Evolutionary conservation across 2,888 invertebrate species (phyloP).

Genomic region (Ormyrus rosae): DNA sequence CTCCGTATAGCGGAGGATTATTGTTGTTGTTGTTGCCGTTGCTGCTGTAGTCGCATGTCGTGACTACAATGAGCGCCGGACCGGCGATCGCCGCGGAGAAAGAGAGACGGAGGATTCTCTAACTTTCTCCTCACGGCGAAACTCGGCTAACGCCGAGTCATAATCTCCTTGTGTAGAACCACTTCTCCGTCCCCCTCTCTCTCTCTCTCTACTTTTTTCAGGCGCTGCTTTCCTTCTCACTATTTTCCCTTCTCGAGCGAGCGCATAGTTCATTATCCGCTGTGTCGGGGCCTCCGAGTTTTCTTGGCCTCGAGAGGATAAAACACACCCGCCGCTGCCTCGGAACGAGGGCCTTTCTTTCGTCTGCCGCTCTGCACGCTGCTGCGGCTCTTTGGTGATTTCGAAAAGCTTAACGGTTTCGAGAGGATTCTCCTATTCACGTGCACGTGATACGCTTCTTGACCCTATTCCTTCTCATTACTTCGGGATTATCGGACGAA

Average conservation of each 20-base stretch:
- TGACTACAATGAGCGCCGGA: slow-evolving; percentile 65
- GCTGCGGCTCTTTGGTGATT: background rate
- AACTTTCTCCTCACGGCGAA: slow-evolving; percentile 70
- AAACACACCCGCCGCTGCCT: slow-evolving; percentile 10
- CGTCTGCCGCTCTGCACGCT: background rate
- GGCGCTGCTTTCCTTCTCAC: slow-evolving; percentile 2
- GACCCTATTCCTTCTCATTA: slow-evolving; percentile 29
- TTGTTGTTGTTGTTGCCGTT: slow-evolving; percentile 29
- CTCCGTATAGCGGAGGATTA: slow-evolving; percentile 19
- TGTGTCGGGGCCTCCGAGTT: slow-evolving; percentile 2
- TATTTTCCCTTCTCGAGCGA: background rate
- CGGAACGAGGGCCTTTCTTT: slow-evolving; percentile 8
- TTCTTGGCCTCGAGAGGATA: slow-evolving; percentile 7
- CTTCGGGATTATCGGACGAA: slow-evolving; percentile 7
- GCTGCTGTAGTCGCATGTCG: slow-evolving; percentile 61
- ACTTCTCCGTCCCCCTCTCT: background rate
- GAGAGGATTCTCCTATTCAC: slow-evolving; percentile 22
- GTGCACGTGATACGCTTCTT: slow-evolving; percentile 2
- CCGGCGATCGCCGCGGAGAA: slow-evolving; percentile 64
- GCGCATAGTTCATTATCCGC: slow-evolving; percentile 20
- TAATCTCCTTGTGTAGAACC: slow-evolving; percentile 62
- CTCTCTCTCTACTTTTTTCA: background rate
- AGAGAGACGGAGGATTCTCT: slow-evolving; percentile 64
- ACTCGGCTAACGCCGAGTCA: slow-evolving; percentile 70
- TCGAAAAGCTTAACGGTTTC: slow-evolving; percentile 39